Conservation (phyloP, 1,140 invertebrate genomes). For the Pissodes strobi region DNA sequence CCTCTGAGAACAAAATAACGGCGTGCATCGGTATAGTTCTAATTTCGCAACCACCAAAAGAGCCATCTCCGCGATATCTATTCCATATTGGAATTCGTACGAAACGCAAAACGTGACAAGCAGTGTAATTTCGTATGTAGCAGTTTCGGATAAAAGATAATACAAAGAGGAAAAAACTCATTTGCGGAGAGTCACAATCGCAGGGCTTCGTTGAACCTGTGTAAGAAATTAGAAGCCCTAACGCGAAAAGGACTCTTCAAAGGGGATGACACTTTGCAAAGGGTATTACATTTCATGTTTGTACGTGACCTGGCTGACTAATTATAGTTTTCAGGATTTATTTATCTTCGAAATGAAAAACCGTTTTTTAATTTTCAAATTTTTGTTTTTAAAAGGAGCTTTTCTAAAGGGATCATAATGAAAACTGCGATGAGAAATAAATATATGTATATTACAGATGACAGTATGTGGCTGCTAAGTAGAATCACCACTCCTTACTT, state of each 20-base stretch:
- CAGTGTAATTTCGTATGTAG: constrained; percentile 26
- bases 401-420: too few species aligned
- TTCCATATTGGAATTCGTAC: constrained; percentile 17
- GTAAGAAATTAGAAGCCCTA: constrained; percentile 35
- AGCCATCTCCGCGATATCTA: neutral
- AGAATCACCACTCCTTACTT: too few species aligned
- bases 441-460: too few species aligned
- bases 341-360: neutral
- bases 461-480: too few species aligned
- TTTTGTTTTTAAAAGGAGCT: too few species aligned
- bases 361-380: neutral
- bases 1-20: neutral
- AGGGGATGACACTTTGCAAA: constrained; percentile 23
- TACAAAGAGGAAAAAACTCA: constrained; percentile 28
- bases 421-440: too few species aligned
- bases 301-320: constrained; percentile 25
- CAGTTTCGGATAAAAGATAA: constrained; percentile 30
- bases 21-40: neutral
- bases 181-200: constrained; percentile 28
- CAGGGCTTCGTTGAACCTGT: constrained; percentile 17
- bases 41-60: neutral
- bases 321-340: constrained; percentile 16
- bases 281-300: constrained; percentile 31
- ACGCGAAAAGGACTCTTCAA: constrained; percentile 26
- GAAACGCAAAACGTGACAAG: constrained; percentile 21